Percentiles rank a stretch among this genome's conserved stretches.
Evolutionary conservation across 2,797 vertebrate species (phyloP).

Genomic region (Fistularia tabacaria): DNA sequence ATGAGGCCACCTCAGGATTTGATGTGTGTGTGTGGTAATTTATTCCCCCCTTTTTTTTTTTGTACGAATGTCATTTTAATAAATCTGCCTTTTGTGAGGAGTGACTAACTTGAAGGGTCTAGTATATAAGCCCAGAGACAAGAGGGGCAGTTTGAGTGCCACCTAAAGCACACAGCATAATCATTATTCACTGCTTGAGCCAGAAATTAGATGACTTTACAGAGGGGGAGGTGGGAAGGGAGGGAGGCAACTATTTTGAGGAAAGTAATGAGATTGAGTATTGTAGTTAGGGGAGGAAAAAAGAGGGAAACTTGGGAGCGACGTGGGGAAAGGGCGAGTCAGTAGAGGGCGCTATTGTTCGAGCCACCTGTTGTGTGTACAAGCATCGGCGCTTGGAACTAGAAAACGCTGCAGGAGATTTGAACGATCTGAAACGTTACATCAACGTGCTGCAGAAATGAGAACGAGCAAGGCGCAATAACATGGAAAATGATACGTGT

Average conservation of each 20-base stretch:
- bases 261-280: no score
- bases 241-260: no score
- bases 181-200: conserved; percentile 30
- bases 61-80: conserved; percentile 46
- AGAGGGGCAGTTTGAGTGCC: conserved; percentile 20
- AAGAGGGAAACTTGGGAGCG: no score
- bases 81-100: conserved; percentile 57
- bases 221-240: no score
- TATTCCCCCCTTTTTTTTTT: conserved; percentile 6
- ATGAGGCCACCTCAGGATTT: conserved; percentile 6
- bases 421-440: no score
- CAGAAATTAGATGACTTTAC: conserved; percentile 13
- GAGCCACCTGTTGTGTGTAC: conserved; percentile 44
- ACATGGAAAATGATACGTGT: no score
- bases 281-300: no score
- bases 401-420: conserved; percentile 1
- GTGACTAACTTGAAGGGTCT: conserved; percentile 58
- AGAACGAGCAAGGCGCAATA: no score
- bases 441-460: no score
- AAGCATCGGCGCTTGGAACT: background rate
- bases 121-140: conserved; percentile 49
- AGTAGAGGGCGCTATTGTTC: conserved; percentile 47
- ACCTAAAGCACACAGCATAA: conserved; percentile 19
- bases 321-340: background rate
- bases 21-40: conserved; percentile 22